A percentile compares a stretch with the other conserved stretches of the same genome.
These are phyloP conservation scores for Poicephalus meyeri DNA, from an alignment of 2,113 vertebrate genomes.

Conservation along the genomic window DNA sequence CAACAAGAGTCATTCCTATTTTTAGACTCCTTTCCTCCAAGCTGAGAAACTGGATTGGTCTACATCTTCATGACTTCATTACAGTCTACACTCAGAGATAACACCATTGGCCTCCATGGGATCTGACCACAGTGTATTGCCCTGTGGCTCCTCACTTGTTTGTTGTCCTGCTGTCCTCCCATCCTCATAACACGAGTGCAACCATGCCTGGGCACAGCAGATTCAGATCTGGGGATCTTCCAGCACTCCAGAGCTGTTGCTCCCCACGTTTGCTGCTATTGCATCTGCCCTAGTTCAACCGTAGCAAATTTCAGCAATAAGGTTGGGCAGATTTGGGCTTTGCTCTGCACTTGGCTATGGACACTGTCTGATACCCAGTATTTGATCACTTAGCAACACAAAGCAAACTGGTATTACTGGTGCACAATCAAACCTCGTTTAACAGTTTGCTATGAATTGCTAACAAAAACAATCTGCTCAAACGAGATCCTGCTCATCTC, in stretches of 20 bases:
- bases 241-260: not conserved
- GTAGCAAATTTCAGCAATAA: not conserved
- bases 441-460: not conserved
- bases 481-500: not conserved
- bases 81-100: rapidly evolving
- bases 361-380: not conserved
- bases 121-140: not conserved
- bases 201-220: too few species aligned
- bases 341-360: not conserved
- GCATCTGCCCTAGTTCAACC: not conserved
- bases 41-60: not conserved
- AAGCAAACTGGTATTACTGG: not conserved
- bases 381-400: not conserved
- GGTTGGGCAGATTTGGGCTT: not conserved
- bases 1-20: not conserved
- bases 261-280: rapidly evolving
- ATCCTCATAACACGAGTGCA: not conserved
- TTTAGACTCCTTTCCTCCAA: not conserved
- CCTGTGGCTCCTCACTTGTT: not conserved
- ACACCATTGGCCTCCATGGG: not conserved
- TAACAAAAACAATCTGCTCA: not conserved
- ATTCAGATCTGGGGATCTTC: not conserved
- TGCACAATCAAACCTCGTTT: not conserved
- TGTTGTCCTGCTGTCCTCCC: not conserved
- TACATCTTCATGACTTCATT: not conserved